A percentile compares a stretch with the other conserved stretches of the same genome.
Conservation (phyloP, 2,113 vertebrate genomes). For the Hiodon tergisus region DNA sequence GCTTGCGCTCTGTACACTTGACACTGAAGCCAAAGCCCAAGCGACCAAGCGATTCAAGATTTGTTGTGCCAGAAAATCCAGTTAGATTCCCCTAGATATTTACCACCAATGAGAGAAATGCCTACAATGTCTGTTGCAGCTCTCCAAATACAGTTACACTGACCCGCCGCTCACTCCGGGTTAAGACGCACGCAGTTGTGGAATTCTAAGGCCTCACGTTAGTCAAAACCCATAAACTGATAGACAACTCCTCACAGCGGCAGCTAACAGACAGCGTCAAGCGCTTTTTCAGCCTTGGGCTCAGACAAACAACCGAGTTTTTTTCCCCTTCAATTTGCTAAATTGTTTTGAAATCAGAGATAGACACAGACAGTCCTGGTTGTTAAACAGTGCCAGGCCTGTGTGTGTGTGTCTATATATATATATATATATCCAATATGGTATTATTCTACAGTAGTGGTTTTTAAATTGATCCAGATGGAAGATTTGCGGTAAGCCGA, state of each 20-base stretch:
- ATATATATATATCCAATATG: too few species aligned
- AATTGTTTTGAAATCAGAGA: background rate
- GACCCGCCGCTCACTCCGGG: slow-evolving; percentile 35
- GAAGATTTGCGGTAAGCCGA: too few species aligned
- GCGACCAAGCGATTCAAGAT: slow-evolving; percentile 32
- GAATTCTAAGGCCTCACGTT: slow-evolving; percentile 52
- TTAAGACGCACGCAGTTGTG: slow-evolving; percentile 44
- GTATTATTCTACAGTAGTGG: too few species aligned
- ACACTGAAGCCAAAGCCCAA: too few species aligned
- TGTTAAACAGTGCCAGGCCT: background rate
- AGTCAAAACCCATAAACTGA: slow-evolving; percentile 43
- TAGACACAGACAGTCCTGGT: background rate
- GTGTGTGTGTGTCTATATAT: background rate
- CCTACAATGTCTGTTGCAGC: slow-evolving; percentile 50
- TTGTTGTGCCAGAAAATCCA: slow-evolving; percentile 53
- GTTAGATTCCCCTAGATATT: slow-evolving; percentile 65
- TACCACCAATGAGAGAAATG: slow-evolving; percentile 65
- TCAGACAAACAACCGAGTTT: background rate
- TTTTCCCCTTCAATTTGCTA: background rate
- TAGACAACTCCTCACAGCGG: slow-evolving; percentile 25
- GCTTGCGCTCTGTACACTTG: too few species aligned
- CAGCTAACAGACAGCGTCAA: background rate
- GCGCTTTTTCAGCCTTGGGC: background rate
- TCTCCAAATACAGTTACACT: slow-evolving; percentile 44
- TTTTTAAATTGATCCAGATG: too few species aligned